A percentile compares a stretch with the other conserved stretches of the same genome.
These are phyloP conservation scores for Drosophila ohnishii DNA, from an alignment of 1,140 invertebrate genomes.

Conservation along the genomic window DNA sequence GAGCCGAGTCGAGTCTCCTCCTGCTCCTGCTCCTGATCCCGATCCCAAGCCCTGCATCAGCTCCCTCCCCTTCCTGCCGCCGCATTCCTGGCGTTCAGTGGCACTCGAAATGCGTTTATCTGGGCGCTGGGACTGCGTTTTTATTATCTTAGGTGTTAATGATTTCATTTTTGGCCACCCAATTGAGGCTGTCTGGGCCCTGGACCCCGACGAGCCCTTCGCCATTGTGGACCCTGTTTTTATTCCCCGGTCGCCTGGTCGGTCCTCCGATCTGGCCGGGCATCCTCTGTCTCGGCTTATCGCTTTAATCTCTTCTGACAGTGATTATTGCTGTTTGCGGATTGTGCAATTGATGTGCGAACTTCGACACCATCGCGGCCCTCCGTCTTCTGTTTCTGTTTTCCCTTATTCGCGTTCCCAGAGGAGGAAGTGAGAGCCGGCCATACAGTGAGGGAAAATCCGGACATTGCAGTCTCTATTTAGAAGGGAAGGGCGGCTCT, in stretches of 20 bases:
- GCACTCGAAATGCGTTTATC: conserved; percentile 49
- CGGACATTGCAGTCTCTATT: conserved; percentile 74
- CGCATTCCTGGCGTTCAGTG: conserved; percentile 67
- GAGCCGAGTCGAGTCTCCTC: conserved; percentile 8
- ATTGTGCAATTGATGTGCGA: conserved; percentile 81
- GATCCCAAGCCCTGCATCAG: conserved; percentile 1
- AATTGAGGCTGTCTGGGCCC: conserved; percentile 62
- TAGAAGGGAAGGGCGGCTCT: conserved; percentile 66
- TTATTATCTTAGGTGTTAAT: conserved; percentile 82
- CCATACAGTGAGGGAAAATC: conserved; percentile 30
- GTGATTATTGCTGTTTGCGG: conserved; percentile 81
- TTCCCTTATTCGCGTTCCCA: conserved; percentile 6
- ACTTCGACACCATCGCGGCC: conserved; percentile 66
- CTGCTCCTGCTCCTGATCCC: conserved; percentile 1
- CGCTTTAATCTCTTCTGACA: conserved; percentile 81
- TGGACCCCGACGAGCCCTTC: conserved; percentile 19
- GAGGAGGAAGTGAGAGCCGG: conserved; percentile 1
- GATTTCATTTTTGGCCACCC: conserved; percentile 83
- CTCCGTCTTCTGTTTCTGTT: conserved; percentile 17
- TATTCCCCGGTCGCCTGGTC: conserved; percentile 30
- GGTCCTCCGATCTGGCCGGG: conserved; percentile 34
- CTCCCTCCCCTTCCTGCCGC: conserved; percentile 6
- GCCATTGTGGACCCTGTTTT: conserved; percentile 18
- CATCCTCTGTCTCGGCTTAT: conserved; percentile 70
- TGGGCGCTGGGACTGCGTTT: conserved; percentile 48